Conservation (phyloP, 1,140 invertebrate genomes). For the Formica exsecta region DNA sequence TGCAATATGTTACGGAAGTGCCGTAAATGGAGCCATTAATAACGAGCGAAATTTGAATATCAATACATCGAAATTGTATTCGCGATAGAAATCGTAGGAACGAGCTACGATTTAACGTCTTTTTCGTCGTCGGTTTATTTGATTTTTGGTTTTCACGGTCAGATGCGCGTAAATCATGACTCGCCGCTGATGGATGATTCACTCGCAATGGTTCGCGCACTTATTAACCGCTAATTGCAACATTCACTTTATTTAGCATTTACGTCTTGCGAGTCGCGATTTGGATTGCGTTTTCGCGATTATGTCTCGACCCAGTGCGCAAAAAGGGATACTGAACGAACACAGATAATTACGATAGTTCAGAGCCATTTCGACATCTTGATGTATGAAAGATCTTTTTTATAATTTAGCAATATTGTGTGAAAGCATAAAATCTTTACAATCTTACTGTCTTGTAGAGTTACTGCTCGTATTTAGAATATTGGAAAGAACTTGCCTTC, state of each 20-base stretch:
- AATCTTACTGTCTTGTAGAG: too few species aligned
- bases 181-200: neutral
- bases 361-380: too few species aligned
- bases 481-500: too few species aligned
- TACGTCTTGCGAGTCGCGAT: neutral
- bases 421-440: too few species aligned
- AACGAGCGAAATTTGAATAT: slow-evolving; percentile 24
- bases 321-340: slow-evolving; percentile 1
- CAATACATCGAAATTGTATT: slow-evolving; percentile 13
- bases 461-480: too few species aligned
- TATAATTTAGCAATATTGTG: too few species aligned
- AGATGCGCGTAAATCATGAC: slow-evolving; percentile 25
- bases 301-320: neutral
- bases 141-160: neutral
- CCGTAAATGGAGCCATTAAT: slow-evolving; percentile 29
- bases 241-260: slow-evolving; percentile 2
- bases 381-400: too few species aligned
- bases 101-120: neutral
- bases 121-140: neutral
- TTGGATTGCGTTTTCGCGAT: neutral
- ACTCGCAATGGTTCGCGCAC: slow-evolving; percentile 8
- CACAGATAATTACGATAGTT: slow-evolving; percentile 15
- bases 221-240: slow-evolving; percentile 11
- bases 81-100: neutral
- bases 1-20: slow-evolving; percentile 21